Conservation (phyloP, 2,113 vertebrate genomes). For the cat (Felis catus) region DNA sequence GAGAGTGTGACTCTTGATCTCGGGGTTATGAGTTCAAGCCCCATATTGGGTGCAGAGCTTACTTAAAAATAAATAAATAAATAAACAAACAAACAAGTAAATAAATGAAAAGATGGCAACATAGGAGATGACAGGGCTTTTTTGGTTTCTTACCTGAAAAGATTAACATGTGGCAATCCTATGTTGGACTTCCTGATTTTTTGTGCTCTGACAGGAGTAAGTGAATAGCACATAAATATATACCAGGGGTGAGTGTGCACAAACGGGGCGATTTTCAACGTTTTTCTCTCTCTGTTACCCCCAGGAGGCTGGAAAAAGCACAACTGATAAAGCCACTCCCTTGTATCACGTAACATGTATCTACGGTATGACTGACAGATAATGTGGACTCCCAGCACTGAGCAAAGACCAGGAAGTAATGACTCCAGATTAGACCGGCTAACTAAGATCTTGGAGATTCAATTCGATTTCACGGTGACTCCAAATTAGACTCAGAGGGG, state of each 20-base stretch:
- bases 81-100: not conserved
- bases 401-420: not conserved
- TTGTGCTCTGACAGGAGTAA: not conserved
- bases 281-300: not conserved
- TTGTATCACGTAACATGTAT: not conserved
- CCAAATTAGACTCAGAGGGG: not conserved
- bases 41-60: not conserved
- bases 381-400: accelerated
- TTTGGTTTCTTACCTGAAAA: not conserved
- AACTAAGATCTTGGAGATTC: not conserved
- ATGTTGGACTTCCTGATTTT: constrained; percentile 11
- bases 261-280: not conserved
- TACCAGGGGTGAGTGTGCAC: not conserved
- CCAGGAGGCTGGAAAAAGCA: not conserved
- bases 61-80: not conserved
- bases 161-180: not conserved
- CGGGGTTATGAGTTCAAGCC: not conserved
- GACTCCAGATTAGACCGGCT: not conserved
- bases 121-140: not conserved
- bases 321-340: not conserved
- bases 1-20: not conserved
- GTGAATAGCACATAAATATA: not conserved
- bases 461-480: not conserved
- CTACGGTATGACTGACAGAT: not conserved
- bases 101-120: not conserved